phyloP scores from a whole-genome alignment of 2,113 vertebrate species.

The Tretioscincus oriximinensis region DNA sequence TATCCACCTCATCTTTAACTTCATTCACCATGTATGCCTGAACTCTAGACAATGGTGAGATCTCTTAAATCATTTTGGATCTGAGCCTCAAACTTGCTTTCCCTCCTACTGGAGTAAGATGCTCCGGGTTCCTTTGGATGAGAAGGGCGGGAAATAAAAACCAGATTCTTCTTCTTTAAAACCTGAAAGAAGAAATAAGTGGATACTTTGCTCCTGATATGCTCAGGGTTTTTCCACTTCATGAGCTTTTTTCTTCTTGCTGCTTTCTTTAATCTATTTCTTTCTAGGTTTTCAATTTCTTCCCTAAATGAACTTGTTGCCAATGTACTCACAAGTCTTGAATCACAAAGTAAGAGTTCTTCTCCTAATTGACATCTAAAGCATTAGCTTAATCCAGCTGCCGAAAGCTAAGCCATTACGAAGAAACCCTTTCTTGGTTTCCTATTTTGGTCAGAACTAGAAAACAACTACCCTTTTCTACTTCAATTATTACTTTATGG shows the following conservation, averaged over 20 bases:
- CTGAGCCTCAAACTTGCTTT: too few species aligned
- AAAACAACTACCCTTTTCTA: neutral
- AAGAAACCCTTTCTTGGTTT: neutral
- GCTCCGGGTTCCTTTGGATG: too few species aligned
- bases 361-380: conserved; percentile 9
- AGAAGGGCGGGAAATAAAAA: too few species aligned
- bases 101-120: too few species aligned
- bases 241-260: neutral
- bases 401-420: rapidly evolving
- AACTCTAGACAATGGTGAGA: too few species aligned
- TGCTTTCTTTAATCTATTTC: neutral
- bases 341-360: conserved; percentile 33
- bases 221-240: rapidly evolving
- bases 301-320: conserved; percentile 16
- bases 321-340: conserved; percentile 3
- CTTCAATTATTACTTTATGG: neutral
- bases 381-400: conserved; percentile 6
- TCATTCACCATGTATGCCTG: too few species aligned
- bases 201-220: neutral
- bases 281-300: neutral
- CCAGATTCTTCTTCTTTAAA: too few species aligned
- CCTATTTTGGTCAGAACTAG: neutral
- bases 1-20: too few species aligned
- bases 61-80: too few species aligned
- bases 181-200: neutral